phyloP scores from a whole-genome alignment of 2,888 invertebrate genomes.

The Tiliacea citrago region DNA sequence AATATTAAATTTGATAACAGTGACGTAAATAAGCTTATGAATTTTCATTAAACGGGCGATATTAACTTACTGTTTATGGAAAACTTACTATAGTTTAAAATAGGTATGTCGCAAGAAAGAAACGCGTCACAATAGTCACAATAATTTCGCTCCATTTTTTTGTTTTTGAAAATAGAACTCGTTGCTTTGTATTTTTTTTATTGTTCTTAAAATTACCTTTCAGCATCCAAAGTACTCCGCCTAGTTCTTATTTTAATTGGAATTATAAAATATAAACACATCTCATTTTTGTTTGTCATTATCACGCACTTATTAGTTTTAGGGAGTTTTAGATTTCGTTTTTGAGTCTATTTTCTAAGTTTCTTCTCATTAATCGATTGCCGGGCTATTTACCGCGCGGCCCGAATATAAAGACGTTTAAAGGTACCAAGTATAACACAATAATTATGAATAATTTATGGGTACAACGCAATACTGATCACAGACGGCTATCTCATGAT shows the following conservation, averaged over 20 bases:
- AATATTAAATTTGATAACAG: conserved; percentile 37
- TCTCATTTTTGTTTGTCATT: background rate
- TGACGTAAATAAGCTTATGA: conserved; percentile 31
- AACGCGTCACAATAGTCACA: background rate
- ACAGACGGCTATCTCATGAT: background rate
- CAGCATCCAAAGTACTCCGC: background rate
- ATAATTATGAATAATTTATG: conserved; percentile 12
- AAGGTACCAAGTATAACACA: background rate
- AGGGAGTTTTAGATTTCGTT: background rate
- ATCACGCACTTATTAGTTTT: too few species aligned
- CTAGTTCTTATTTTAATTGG: background rate
- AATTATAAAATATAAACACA: conserved; percentile 14
- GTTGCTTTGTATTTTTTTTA: background rate
- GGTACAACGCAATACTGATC: background rate
- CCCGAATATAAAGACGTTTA: too few species aligned
- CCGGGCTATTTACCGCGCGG: too few species aligned
- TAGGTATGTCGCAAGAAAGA: background rate
- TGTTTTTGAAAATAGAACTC: too few species aligned
- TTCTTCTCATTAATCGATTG: too few species aligned
- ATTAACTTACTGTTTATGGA: background rate
- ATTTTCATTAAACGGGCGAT: conserved; percentile 25
- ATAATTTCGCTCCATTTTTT: background rate
- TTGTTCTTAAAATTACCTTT: background rate
- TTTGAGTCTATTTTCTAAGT: background rate
- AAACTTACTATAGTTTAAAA: conserved; percentile 14